These are phyloP conservation scores for Lepus townsendii DNA, from an alignment of 2,797 vertebrate genomes.

Conservation along the genomic window DNA sequence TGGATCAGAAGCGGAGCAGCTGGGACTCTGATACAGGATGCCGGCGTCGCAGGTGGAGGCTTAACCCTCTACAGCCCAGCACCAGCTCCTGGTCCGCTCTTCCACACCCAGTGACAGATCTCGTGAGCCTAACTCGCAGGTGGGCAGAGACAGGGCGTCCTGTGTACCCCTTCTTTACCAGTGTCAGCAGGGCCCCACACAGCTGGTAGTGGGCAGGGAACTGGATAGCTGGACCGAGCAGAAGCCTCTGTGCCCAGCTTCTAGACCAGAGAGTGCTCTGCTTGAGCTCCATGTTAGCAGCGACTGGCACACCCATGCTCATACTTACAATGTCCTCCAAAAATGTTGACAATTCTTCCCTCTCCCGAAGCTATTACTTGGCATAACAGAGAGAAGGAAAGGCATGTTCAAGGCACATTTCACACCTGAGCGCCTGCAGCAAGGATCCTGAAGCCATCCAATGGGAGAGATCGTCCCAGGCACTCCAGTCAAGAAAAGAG, in stretches of 20 bases:
- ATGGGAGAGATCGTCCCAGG: fast-evolving
- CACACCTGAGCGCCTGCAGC: background rate
- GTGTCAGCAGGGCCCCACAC: background rate
- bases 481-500: background rate
- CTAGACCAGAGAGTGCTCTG: background rate
- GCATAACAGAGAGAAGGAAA: background rate
- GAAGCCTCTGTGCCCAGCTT: background rate
- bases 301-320: background rate
- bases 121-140: background rate
- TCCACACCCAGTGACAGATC: background rate
- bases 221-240: background rate
- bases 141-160: background rate
- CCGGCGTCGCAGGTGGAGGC: too few relatives aligned
- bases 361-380: background rate
- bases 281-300: background rate
- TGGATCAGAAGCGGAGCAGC: too few relatives aligned
- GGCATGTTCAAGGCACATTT: background rate
- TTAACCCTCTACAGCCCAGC: too few relatives aligned
- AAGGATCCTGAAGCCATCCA: background rate
- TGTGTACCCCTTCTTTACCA: background rate
- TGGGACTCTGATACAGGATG: too few relatives aligned
- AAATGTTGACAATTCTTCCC: too few relatives aligned
- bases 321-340: background rate
- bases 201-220: background rate
- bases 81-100: background rate